Base-by-base conservation (phyloP, 2,797 vertebrate genomes). In the Arrhamphus sclerolepis region DNA sequence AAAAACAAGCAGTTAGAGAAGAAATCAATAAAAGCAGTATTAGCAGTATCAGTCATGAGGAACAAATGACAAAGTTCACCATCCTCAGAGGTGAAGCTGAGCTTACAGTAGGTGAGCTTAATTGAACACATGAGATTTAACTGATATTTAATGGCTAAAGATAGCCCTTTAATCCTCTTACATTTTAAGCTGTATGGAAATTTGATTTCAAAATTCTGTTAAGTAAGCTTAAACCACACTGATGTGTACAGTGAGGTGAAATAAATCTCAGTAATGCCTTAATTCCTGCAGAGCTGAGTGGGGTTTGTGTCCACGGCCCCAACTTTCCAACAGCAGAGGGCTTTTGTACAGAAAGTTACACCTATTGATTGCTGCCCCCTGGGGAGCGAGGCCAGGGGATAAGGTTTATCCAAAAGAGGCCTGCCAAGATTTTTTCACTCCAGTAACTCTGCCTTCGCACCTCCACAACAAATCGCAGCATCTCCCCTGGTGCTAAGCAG, bases 301-400 rank as follows among this genome's bases (percentile, higher is more conserved):
- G 47, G 62, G 53, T 62, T 65, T 24, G 28, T 54, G 62, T 60
- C 41, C 31, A 46, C 48, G 38, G 48, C 68, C 60, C 41, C 47
- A 28, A 22, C 40, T 29, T 38, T 42, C 26, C 57, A 63, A 19
- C 43, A 66, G 58, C 40, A 57, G 21, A 2, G 19, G 47, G 60
- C 22, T 83, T 78, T 48, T 77, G 66, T 73, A 65, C 78, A 77
- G 66, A 71, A 54, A 57, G 63, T 84, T 82, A 79, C 85, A 90
- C 62, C 61, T 91, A 89, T 89, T 72, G 88, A 91, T 89, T 65
- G 75, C 67, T 53, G 48, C 75, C 89, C n/a, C 81, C 61, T 72
- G 68, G 86, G 77, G 73, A 74, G 70, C 78, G 79, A 80, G 77
- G 82, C 70, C 69, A 77, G 80, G 81, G 79, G 82, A 73, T 63